Evolutionary conservation across 2,797 vertebrate species (phyloP), one percentile per base, ranked within the genome.

Genomic region (Pagetopsis macropterus): DNA sequence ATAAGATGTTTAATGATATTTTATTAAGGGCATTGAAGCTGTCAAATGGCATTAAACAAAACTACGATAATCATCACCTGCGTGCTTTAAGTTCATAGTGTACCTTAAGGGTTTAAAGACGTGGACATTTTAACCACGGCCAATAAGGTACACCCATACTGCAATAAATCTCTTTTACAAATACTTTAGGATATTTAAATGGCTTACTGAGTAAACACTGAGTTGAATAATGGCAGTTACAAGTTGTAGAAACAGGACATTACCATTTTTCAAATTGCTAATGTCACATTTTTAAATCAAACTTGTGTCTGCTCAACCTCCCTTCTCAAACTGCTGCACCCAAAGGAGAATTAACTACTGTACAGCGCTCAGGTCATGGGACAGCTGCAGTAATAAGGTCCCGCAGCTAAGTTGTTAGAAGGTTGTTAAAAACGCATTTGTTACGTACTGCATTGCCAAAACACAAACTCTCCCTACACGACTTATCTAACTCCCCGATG

Each of bases 401-500:
- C 77, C 57, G 62, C 49, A 70, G 81, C 70, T 75, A 80, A 71
- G 55, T 65, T 70, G 60, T 85, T 79, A 46, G 44, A 73, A 77
- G 63, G 66, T 82, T 82, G 69, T 84, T 86, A 84, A 85, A 90
- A 88, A 85, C 68, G 80, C 76, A 86, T 90, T 85, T 87, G 61
- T 78, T 63, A 72, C 66, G 45, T 41, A 41, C 37, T 55, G 69
- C 63, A 51, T 55, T 52, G 82, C 76, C 82, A 81, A 84, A 84
- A 73, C 57, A 72, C 13, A 72, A 85, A 84, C 48, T 86, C 71
- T 70, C 82, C 51, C 19, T 55, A 70, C 54, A 70, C 54, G 68
- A 77, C 60, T 70, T 74, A 69, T 74, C 57, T 15, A 81, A 87
- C 72, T 82, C 87, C 85, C 80, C 0, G 3, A 64, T 75, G 87